Evolutionary conservation across 2,797 vertebrate genomes (phyloP), one percentile per base, ranked within the genome.

Genomic region (Sebastes steindachneri): DNA sequence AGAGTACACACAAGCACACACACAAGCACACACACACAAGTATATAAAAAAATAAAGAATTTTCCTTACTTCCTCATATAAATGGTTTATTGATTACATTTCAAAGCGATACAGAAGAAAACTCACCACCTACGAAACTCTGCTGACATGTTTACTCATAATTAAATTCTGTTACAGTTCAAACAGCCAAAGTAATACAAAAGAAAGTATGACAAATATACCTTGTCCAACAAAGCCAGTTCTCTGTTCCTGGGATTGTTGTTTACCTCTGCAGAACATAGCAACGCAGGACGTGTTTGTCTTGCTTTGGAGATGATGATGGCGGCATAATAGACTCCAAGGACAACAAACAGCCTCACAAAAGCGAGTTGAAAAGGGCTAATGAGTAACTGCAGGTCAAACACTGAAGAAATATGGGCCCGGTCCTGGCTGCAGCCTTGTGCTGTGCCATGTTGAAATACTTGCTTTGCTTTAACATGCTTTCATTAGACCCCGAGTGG

Each of bases 311-410:
- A 74, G 77, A 88, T 75, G 92, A 91, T 87, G 89, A 93, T 83
- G 90, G 76, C 9, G 86, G 84, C 75, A 86, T 79, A 91, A 91
- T 87, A 77, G 88, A 93, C 87, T 90, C 83, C 78, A 88, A 91
- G 90, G 80, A 92, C 83, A 90, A 93, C 90, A 93, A 89, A 91
- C 90, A 83, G 60, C 35, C 76, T 59, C 51, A 90, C 84, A 86
- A 88, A 87, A 84, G 81, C 25, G 35, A 82, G 82, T 88, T 90
- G 85, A 93, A 83, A 88, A 69, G 70, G 72, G 87, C 85, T 94
- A 95, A 95, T 95, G 91, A 95, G 90, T 95, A 93, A 94, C 95
- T 81, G 62, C 82, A 89, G 85, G 90, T 93, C 87, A 94, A 93
- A 91, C 86, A 91, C 55, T 80, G 77, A 79, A 79, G 84, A 87